Base-by-base conservation (phyloP, 2,888 invertebrate genomes). In the Trichogramma dendrolimi region DNA sequence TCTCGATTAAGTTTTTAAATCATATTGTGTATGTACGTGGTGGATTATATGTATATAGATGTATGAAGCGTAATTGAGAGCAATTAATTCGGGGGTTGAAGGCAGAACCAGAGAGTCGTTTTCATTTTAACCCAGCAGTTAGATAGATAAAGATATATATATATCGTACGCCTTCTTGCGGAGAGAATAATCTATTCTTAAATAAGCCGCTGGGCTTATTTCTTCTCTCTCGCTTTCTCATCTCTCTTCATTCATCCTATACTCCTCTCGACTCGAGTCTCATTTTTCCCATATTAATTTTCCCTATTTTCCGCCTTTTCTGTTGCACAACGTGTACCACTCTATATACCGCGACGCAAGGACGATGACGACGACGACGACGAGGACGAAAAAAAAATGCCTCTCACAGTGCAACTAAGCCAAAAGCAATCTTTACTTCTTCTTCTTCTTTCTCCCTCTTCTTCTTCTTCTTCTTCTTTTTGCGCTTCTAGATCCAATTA, bases 161-260 rank as follows among this genome's bases (percentile, higher is more conserved):
- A 71, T 67, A 68, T 69, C 71, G 61, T 64, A 68, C 69, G 55
- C 51, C 51, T 65, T 53, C 71, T 65, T 64, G 69, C 70, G 57
- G 63, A 48, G 67, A 71, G 71, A 73, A 77, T 78, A 78, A 78
- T 78, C 75, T 75, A 72, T 77, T 14, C 75, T 75, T 77, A 77
- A 76, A 77, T 77, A 77, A 77, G 71, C 76, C 73, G 71, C 74
- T 72, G 69, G 75, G 74, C 71, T 72, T 69, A 69, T 61, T 58
- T 65, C 58, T 65, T 63, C 66, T 41, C 58, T 55, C 7, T 44
- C 48, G 42, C 39, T 49, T 40, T 60, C 54, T 8, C 49, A 49
- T 46, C 51, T 48, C 27, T 40, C 27, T 46, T 53, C 42, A 6
- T 42, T 46, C 14, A 14, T 14, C 14, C 14, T 14, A 14, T 14